These are phyloP conservation scores for Gari tellinella DNA, from an alignment of 2,888 invertebrate genomes.

Conservation along the genomic window DNA sequence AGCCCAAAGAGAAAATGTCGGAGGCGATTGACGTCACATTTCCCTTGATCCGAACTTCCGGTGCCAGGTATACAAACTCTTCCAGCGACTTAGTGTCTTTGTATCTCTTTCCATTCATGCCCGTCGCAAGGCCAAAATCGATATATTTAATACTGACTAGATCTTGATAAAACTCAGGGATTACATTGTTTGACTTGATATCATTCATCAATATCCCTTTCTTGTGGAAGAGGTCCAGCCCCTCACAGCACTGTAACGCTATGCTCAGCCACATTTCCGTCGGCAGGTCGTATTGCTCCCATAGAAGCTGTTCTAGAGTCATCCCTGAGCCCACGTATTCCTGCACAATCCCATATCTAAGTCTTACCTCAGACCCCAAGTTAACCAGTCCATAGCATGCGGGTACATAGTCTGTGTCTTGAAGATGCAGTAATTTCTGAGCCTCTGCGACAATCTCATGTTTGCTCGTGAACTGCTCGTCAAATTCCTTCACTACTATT, in stretches of 20 bases:
- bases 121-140: slow-evolving; percentile 58
- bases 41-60: slow-evolving; percentile 47
- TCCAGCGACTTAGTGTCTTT: slow-evolving; percentile 56
- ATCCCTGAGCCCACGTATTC: slow-evolving; percentile 53
- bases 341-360: slow-evolving; percentile 51
- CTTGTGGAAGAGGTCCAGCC: slow-evolving; percentile 50
- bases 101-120: slow-evolving; percentile 53
- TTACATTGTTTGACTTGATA: slow-evolving; percentile 56
- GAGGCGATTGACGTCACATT: slow-evolving; percentile 40
- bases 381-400: slow-evolving; percentile 52
- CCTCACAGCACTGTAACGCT: slow-evolving; percentile 51
- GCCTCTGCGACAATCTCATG: slow-evolving; percentile 54
- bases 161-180: slow-evolving; percentile 30
- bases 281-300: slow-evolving; percentile 49
- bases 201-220: slow-evolving; percentile 58
- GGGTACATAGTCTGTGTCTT: slow-evolving; percentile 56
- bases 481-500: slow-evolving; percentile 56
- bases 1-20: slow-evolving; percentile 56
- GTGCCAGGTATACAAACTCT: slow-evolving; percentile 53
- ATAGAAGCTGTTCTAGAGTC: slow-evolving; percentile 51
- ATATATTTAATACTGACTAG: slow-evolving; percentile 50
- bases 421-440: slow-evolving; percentile 37
- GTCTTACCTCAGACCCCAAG: slow-evolving; percentile 13
- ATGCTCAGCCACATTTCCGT: slow-evolving; percentile 46
- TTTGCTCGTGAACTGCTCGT: slow-evolving; percentile 42